Percentiles rank a stretch among this genome's conserved stretches.
These are phyloP conservation scores for Pipistrellus pygmaeus DNA, from an alignment of 2,797 vertebrate species.

Conservation along the genomic window DNA sequence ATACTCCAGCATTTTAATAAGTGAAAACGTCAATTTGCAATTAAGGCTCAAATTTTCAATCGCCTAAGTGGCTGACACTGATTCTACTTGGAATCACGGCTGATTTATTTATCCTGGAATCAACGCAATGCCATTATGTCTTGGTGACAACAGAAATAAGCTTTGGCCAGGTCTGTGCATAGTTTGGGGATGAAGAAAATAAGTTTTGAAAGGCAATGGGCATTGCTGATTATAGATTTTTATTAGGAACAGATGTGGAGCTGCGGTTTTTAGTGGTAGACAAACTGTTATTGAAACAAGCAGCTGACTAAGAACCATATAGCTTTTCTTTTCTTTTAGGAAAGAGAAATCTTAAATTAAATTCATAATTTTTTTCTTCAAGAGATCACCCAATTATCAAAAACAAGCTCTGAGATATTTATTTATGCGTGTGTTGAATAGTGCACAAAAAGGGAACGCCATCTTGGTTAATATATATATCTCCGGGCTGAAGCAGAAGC, in stretches of 20 bases:
- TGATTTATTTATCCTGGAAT: constrained; percentile 68
- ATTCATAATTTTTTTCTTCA: constrained; percentile 61
- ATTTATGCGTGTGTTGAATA: not conserved
- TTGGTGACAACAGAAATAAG: constrained; percentile 78
- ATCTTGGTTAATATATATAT: not conserved
- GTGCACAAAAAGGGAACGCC: not conserved
- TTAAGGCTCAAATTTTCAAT: not conserved
- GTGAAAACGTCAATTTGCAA: constrained; percentile 52
- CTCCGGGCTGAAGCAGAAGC: constrained; percentile 4
- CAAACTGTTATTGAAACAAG: constrained; percentile 69
- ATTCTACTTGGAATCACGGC: constrained; percentile 57
- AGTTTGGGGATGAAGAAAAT: constrained; percentile 78
- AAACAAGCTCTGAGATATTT: constrained; percentile 54
- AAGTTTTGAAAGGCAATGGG: constrained; percentile 79
- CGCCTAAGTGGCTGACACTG: constrained; percentile 57
- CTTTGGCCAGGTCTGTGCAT: constrained; percentile 75
- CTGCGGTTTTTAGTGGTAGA: constrained; percentile 62
- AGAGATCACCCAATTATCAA: not conserved
- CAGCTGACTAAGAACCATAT: constrained; percentile 60
- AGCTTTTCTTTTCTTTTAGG: constrained; percentile 46
- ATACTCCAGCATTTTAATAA: constrained; percentile 42
- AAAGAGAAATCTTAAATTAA: constrained; percentile 66
- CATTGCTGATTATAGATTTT: constrained; percentile 76
- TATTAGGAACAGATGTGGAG: constrained; percentile 80
- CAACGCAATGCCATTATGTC: constrained; percentile 58